Evolutionary conservation across 2,797 vertebrate species (phyloP).

Genomic region (Silurus aristotelis): DNA sequence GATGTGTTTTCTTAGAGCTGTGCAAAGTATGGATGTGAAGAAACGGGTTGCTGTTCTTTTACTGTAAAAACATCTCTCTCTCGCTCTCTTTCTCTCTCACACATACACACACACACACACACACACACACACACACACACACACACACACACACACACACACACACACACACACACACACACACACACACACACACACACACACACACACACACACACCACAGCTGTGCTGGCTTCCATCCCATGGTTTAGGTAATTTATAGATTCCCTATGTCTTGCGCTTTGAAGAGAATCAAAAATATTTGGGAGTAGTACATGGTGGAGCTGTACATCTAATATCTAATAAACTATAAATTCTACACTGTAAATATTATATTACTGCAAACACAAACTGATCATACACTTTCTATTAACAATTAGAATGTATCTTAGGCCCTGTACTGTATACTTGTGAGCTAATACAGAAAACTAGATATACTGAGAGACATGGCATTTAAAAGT

Average conservation of each 20-base stretch:
- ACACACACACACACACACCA: constrained; percentile 5
- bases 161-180: constrained; percentile 16
- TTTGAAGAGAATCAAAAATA: constrained; percentile 13
- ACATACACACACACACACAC: constrained; percentile 7
- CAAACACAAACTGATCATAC: background rate
- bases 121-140: constrained; percentile 25
- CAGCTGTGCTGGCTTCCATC: constrained; percentile 48
- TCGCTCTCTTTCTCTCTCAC: background rate
- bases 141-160: constrained; percentile 1
- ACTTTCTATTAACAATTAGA: background rate
- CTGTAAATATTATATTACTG: background rate
- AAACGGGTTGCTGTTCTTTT: background rate
- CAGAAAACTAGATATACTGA: background rate
- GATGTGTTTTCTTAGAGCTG: background rate
- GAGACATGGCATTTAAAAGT: background rate
- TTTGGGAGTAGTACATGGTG: constrained; percentile 19
- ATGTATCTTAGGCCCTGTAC: background rate
- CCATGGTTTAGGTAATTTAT: constrained; percentile 45
- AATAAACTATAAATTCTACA: background rate
- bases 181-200: constrained; percentile 27
- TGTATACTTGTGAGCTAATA: background rate
- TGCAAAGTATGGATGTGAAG: background rate
- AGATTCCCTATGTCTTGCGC: constrained; percentile 38
- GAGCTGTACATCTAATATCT: constrained; percentile 4
- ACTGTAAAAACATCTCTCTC: background rate